Evolutionary conservation across 35 echinoderm and acorn worm genomes (phyloP).

Genomic region (Ptychodera flava): DNA sequence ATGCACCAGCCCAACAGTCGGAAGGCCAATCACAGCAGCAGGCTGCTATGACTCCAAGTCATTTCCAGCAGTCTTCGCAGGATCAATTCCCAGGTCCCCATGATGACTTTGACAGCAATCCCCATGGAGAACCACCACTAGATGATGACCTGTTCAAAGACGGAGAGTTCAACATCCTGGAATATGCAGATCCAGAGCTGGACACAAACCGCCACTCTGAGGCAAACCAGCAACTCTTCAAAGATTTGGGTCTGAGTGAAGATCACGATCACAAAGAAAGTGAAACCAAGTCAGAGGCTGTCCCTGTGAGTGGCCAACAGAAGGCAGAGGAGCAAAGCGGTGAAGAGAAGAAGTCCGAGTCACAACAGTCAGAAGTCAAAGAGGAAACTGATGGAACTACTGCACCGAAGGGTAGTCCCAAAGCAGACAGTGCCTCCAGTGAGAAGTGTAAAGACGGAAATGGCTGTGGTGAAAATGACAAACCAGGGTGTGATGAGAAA

Average conservation of each 20-base stretch:
- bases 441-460: not conserved
- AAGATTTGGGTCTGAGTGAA: slow-evolving; percentile 83
- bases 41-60: not conserved
- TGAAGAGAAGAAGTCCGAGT: not conserved
- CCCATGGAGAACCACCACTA: not conserved
- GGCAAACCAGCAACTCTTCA: slow-evolving; percentile 94
- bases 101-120: slow-evolving; percentile 60
- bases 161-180: slow-evolving; percentile 88
- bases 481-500: not conserved
- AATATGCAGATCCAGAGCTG: slow-evolving; percentile 78
- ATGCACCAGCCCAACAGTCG: not conserved
- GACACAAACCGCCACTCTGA: slow-evolving; percentile 95
- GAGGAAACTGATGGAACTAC: not conserved
- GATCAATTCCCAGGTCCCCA: slow-evolving; percentile 1
- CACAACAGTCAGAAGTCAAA: not conserved
- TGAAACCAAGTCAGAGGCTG: not conserved
- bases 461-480: not conserved
- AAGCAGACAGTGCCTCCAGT: not conserved
- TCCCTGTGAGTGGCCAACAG: not conserved
- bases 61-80: not conserved
- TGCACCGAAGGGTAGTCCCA: not conserved
- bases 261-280: slow-evolving; percentile 17
- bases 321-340: not conserved
- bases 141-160: slow-evolving; percentile 75
- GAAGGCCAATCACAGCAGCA: not conserved